phyloP scores from a whole-genome alignment of 2,888 invertebrate genomes.

The Nephrotoma appendiculata region DNA sequence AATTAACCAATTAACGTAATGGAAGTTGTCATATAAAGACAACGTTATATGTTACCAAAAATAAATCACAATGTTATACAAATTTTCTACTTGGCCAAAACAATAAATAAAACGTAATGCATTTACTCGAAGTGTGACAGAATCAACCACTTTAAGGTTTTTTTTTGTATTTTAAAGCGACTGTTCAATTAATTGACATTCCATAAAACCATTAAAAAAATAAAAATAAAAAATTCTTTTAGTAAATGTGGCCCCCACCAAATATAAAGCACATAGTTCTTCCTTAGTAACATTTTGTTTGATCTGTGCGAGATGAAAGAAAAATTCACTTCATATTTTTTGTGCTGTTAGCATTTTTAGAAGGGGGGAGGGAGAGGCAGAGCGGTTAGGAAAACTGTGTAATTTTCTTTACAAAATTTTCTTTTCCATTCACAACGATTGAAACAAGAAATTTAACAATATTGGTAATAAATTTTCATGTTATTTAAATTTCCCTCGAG shows the following conservation, averaged over 20 bases:
- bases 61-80: too few species aligned
- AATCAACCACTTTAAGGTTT: background rate
- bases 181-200: background rate
- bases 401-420: background rate
- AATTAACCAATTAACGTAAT: too few species aligned
- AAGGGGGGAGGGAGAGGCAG: background rate
- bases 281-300: background rate
- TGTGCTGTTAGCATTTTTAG: too few species aligned
- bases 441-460: background rate
- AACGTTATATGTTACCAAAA: too few species aligned
- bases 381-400: background rate
- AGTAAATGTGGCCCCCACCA: background rate
- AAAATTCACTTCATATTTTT: background rate
- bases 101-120: background rate
- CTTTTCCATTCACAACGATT: background rate
- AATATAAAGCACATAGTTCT: background rate
- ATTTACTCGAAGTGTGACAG: background rate
- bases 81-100: background rate
- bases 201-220: background rate
- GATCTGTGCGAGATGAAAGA: background rate
- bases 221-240: background rate
- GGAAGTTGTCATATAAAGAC: too few species aligned
- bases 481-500: background rate
- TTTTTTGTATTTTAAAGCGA: background rate
- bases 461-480: background rate